These are phyloP conservation scores for Muntiacus reevesi DNA, from an alignment of 2,113 vertebrate genomes.

Conservation along the genomic window DNA sequence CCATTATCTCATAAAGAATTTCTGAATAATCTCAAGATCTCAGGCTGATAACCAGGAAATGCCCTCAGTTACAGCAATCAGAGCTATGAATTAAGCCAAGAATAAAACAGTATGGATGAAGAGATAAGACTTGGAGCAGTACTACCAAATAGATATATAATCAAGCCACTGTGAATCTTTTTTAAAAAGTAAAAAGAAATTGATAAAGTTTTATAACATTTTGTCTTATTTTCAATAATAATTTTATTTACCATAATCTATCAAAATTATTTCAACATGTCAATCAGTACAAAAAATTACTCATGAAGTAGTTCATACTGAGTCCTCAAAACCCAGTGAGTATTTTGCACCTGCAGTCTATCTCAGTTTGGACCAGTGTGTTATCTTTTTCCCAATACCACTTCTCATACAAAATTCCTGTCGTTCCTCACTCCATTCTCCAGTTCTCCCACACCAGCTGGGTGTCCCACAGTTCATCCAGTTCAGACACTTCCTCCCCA, in stretches of 20 bases:
- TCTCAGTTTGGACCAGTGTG: not conserved
- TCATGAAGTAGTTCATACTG: not conserved
- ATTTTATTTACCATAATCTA: not conserved
- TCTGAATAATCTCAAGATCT: constrained; percentile 6
- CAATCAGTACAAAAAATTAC: not conserved
- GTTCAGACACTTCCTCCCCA: not conserved
- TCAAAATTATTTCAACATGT: not conserved
- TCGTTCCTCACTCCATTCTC: not conserved
- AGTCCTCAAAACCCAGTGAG: not conserved
- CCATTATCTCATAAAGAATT: not conserved
- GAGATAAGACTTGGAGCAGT: not conserved
- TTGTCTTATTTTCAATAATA: not conserved
- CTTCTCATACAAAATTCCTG: not conserved
- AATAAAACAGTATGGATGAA: not conserved
- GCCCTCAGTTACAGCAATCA: not conserved
- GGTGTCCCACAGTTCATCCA: not conserved
- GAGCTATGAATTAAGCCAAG: not conserved
- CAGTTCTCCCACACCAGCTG: not conserved
- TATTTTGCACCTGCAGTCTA: not conserved
- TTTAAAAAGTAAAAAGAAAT: not conserved
- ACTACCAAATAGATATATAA: not conserved
- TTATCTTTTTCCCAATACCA: not conserved
- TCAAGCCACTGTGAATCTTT: not conserved
- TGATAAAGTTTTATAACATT: not conserved
- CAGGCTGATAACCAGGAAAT: not conserved